These are phyloP conservation scores for Pachliopta kotzebuea DNA, from an alignment of 2,888 invertebrate species.

Conservation along the genomic window DNA sequence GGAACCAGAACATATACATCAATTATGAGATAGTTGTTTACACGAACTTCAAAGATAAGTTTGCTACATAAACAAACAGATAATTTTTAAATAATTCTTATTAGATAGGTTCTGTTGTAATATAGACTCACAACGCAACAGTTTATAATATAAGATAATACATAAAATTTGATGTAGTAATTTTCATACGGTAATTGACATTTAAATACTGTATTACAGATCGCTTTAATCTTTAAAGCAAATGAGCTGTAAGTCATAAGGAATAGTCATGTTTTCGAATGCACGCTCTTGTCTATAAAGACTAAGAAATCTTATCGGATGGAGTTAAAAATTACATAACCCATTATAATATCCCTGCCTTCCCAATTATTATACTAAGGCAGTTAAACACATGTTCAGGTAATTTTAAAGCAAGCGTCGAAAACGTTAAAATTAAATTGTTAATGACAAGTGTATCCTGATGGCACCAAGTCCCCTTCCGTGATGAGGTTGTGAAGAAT, in stretches of 20 bases:
- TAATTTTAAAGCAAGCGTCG: not conserved
- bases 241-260: no score
- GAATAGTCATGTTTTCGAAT: no score
- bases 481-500: conserved; percentile 3
- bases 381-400: not conserved
- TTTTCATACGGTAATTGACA: no score
- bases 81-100: not conserved
- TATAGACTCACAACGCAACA: not conserved
- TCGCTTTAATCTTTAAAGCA: no score
- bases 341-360: no score
- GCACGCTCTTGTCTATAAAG: no score
- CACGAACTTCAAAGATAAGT: not conserved
- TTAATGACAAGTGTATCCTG: not conserved
- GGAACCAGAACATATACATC: not conserved
- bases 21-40: not conserved
- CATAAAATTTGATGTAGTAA: no score
- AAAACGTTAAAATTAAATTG: not conserved
- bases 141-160: no score
- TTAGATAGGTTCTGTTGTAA: not conserved
- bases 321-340: no score
- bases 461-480: not conserved
- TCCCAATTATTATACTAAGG: no score
- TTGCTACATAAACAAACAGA: not conserved
- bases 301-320: no score
- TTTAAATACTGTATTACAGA: no score